A percentile compares a stretch with the other conserved stretches of the same genome.
phyloP scores from a whole-genome alignment of 2,888 invertebrate species.

The Dolichomitus sp. region DNA sequence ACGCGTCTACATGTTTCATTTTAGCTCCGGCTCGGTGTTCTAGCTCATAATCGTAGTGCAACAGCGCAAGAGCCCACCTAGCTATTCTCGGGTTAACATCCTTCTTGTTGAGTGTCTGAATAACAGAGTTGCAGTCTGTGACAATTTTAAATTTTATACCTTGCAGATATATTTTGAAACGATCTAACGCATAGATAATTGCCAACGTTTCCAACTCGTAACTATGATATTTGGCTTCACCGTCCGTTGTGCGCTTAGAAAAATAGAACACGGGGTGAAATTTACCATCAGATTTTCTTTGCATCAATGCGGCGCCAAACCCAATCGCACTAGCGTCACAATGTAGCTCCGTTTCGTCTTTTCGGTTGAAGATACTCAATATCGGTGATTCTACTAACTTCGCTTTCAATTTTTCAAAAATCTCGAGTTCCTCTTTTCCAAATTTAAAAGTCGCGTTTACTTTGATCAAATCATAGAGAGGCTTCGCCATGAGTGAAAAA shows the following conservation, averaged over 20 bases:
- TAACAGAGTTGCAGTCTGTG: slow-evolving; percentile 75
- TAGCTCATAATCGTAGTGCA: slow-evolving; percentile 72
- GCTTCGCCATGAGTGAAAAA: slow-evolving; percentile 74
- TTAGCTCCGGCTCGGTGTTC: slow-evolving; percentile 70
- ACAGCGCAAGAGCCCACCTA: slow-evolving; percentile 75
- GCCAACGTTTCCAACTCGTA: slow-evolving; percentile 77
- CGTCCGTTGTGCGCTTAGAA: slow-evolving; percentile 73
- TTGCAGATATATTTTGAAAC: slow-evolving; percentile 74
- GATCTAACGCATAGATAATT: slow-evolving; percentile 69
- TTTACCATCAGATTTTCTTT: slow-evolving; percentile 72
- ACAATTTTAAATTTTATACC: slow-evolving; percentile 74
- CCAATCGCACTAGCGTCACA: slow-evolving; percentile 79
- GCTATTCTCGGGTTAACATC: slow-evolving; percentile 76
- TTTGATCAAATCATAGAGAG: slow-evolving; percentile 73
- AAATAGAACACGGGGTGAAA: slow-evolving; percentile 79
- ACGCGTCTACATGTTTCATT: slow-evolving; percentile 76
- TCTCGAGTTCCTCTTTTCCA: slow-evolving; percentile 36
- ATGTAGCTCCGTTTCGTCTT: slow-evolving; percentile 79
- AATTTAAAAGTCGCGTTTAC: slow-evolving; percentile 72
- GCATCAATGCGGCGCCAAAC: slow-evolving; percentile 77
- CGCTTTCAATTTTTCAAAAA: slow-evolving; percentile 71
- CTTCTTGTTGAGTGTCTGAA: slow-evolving; percentile 72
- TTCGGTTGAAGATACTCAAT: slow-evolving; percentile 76
- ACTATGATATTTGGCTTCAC: slow-evolving; percentile 76
- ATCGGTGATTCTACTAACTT: slow-evolving; percentile 71